These are phyloP conservation scores for Drosophila aldrichi DNA, from an alignment of 2,888 invertebrate species.

Conservation along the genomic window DNA sequence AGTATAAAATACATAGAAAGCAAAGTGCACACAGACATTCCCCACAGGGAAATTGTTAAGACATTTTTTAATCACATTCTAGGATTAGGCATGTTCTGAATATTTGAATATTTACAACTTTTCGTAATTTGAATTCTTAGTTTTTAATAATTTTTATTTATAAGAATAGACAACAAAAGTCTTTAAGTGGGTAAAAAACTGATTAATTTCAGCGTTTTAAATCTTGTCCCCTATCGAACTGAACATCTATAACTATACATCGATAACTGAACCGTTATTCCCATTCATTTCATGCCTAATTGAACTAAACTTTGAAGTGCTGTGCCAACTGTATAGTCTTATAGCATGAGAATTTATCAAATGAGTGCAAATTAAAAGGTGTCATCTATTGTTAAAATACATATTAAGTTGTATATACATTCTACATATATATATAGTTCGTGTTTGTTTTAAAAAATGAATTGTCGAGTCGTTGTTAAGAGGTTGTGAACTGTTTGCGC, in stretches of 20 bases:
- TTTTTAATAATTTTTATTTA: not conserved
- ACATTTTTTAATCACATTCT: slow-evolving; percentile 1
- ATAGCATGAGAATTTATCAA: slow-evolving; percentile 18
- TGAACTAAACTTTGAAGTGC: slow-evolving; percentile 4
- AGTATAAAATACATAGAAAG: not conserved
- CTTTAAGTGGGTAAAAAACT: not conserved
- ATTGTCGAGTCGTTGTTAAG: slow-evolving; percentile 9
- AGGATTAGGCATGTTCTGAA: slow-evolving; percentile 29
- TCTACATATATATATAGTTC: not conserved
- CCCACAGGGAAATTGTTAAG: not conserved
- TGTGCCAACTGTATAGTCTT: not conserved
- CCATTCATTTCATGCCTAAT: slow-evolving; percentile 33
- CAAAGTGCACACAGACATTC: not conserved
- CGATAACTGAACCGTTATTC: slow-evolving; percentile 1
- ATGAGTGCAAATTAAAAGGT: slow-evolving; percentile 19
- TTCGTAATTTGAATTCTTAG: not conserved
- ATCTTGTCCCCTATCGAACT: not conserved
- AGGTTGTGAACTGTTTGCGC: slow-evolving; percentile 4
- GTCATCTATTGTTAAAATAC: slow-evolving; percentile 5
- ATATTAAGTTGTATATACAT: not conserved
- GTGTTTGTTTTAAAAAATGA: slow-evolving; percentile 2
- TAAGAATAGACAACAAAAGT: not conserved
- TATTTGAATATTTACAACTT: not conserved
- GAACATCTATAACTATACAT: too few relatives aligned
- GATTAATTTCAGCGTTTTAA: not conserved